Conservation (phyloP, 2,888 invertebrate species). For the Andrena chrysosceles region DNA sequence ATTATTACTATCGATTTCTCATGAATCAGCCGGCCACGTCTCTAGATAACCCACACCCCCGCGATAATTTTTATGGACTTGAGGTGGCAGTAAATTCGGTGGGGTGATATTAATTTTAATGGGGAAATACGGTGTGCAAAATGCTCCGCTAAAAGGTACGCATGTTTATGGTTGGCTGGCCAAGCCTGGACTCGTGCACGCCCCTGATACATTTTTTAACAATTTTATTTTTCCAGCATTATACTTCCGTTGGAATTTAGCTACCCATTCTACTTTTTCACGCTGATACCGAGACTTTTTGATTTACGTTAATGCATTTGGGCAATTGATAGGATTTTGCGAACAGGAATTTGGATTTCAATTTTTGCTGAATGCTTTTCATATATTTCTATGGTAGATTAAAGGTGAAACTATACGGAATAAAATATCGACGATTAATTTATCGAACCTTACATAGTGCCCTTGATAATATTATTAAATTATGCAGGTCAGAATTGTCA, state of each 20-base stretch:
- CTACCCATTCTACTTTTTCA: neutral
- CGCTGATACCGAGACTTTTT: neutral
- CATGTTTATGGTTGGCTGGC: slow-evolving; percentile 27
- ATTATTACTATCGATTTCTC: slow-evolving; percentile 44
- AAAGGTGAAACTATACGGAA: too few relatives aligned
- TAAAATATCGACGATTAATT: neutral
- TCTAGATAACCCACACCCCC: slow-evolving; percentile 16
- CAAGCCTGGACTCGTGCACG: neutral
- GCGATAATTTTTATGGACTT: slow-evolving; percentile 41
- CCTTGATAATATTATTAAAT: neutral
- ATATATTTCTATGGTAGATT: too few relatives aligned
- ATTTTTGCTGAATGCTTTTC: too few relatives aligned
- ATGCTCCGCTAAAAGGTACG: slow-evolving; percentile 17
- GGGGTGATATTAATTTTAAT: slow-evolving; percentile 33
- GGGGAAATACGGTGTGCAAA: neutral
- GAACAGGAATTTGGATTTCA: too few relatives aligned
- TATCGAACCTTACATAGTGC: too few relatives aligned
- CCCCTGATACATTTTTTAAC: slow-evolving; percentile 16
- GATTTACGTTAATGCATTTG: too few relatives aligned
- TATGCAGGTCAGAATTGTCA: slow-evolving; percentile 1
- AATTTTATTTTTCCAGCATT: neutral
- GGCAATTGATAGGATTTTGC: too few relatives aligned
- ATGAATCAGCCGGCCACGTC: slow-evolving; percentile 31
- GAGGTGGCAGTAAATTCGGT: slow-evolving; percentile 18
- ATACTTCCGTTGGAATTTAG: neutral